Percentiles rank a stretch among this genome's conserved stretches.
phyloP scores from a whole-genome alignment of 2,113 vertebrate species.

The Corydoras maculifer region DNA sequence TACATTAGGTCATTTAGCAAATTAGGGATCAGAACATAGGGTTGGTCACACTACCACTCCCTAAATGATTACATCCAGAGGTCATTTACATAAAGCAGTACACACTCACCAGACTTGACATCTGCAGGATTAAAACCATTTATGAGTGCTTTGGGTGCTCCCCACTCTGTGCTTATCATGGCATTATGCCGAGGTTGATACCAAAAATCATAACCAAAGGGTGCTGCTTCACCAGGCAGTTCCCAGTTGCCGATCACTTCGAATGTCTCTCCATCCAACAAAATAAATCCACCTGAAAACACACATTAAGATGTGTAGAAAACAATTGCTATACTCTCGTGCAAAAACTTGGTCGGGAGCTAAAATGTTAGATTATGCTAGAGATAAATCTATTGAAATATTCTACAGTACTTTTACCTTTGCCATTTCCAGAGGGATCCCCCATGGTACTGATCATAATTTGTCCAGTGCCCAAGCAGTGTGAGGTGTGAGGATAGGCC shows the following conservation, averaged over 20 bases:
- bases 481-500: conserved; percentile 79
- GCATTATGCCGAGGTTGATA: conserved; percentile 91
- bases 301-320: neutral
- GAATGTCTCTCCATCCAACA: conserved; percentile 86
- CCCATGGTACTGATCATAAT: conserved; percentile 86
- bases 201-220: conserved; percentile 89
- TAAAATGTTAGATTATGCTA: neutral
- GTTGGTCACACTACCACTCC: too few species aligned
- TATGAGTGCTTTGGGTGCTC: conserved; percentile 65
- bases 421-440: conserved; percentile 76
- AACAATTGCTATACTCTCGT: neutral
- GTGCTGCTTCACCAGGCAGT: conserved; percentile 58
- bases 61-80: too few species aligned
- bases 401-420: conserved; percentile 65
- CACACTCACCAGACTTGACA: conserved; percentile 62
- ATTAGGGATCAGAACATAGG: too few species aligned
- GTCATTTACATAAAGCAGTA: neutral
- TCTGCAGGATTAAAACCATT: conserved; percentile 73
- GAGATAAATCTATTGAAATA: neutral
- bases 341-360: too few species aligned
- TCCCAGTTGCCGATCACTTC: conserved; percentile 87
- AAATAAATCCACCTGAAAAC: conserved; percentile 74
- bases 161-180: conserved; percentile 90
- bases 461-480: conserved; percentile 84
- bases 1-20: too few species aligned